Conservation (phyloP, 2,113 vertebrate genomes). For the Hydrolagus affinis region DNA sequence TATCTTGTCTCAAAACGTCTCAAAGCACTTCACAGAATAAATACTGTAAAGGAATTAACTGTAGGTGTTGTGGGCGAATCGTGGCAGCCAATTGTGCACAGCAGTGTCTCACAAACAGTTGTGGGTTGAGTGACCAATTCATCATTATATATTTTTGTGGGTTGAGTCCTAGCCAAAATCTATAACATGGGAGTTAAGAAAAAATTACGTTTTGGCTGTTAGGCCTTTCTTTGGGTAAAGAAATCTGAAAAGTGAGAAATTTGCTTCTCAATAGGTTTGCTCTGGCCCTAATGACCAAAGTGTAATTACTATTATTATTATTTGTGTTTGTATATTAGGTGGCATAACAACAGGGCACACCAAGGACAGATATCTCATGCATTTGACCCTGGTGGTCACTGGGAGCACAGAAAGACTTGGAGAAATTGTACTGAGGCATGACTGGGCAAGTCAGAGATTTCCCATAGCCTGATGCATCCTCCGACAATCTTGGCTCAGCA, state of each 20-base stretch:
- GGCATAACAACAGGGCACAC: constrained; percentile 22
- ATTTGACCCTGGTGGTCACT: constrained; percentile 27
- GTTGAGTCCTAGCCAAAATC: too few species aligned
- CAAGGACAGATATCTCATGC: constrained; percentile 17
- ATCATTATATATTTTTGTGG: too few species aligned
- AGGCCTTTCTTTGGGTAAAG: background rate
- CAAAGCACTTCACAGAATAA: too few species aligned
- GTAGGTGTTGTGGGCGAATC: too few species aligned
- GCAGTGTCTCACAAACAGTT: too few species aligned
- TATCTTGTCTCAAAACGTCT: too few species aligned
- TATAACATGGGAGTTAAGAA: too few species aligned
- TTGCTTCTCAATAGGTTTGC: background rate
- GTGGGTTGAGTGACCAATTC: too few species aligned
- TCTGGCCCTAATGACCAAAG: constrained; percentile 24
- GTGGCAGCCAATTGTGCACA: too few species aligned
- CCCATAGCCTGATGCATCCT: background rate
- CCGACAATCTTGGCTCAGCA: background rate
- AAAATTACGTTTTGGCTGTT: background rate
- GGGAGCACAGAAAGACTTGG: constrained; percentile 20
- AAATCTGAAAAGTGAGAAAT: background rate
- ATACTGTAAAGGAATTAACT: too few species aligned
- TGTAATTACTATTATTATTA: background rate
- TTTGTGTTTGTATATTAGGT: constrained; percentile 13
- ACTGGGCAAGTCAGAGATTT: constrained; percentile 27
- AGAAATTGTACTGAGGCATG: background rate